Evolutionary conservation across 1,140 invertebrate genomes (phyloP), one percentile per base, ranked within the genome.

Genomic region (Argopecten irradians): DNA sequence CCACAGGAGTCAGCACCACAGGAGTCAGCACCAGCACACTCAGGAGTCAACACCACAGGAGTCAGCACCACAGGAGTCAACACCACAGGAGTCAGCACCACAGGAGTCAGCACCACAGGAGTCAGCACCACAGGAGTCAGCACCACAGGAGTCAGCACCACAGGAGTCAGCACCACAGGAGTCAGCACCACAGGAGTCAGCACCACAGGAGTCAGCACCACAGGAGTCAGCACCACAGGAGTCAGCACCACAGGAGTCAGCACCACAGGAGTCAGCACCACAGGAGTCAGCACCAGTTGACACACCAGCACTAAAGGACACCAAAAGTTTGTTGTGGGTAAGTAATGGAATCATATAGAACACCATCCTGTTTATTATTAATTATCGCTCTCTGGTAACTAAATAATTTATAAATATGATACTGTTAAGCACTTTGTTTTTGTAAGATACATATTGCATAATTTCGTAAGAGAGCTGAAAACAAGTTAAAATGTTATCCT

Each of bases 281-380:
- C 34, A 84, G 22, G 41, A 43, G 41, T 0, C 36, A 3, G 13
- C 7, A 86, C 32, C 35, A n/a, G 22, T 22, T 9, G 85, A 86
- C 32, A 34, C 85, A 19, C 22, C 35, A 86, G 91, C 36, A 85
- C 34, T 93, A 36, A 89, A 91, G 84, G 83, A 92, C 82, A 86
- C 88, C 71, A 92, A 91, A 86, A 90, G 19, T 92, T 93, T 90
- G 90, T 91, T 88, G 86, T 91, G 14, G 91, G 91, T 91, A 89
- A 92, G 92, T 91, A n/a, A 19, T 87, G 0, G 55, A n/a, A n/a
- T n/a, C n/a, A n/a, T n/a, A n/a, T n/a, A n/a, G 19, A 32, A 16
- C n/a, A 8, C 46, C 41, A 16, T 84, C 55, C 84, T 39, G 34
- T 0, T 87, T 3, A 13, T 33, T 82, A 0, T 36, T 8, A 11